Conservation (phyloP, 2,797 vertebrate genomes). For the Macrochelys suwanniensis region DNA sequence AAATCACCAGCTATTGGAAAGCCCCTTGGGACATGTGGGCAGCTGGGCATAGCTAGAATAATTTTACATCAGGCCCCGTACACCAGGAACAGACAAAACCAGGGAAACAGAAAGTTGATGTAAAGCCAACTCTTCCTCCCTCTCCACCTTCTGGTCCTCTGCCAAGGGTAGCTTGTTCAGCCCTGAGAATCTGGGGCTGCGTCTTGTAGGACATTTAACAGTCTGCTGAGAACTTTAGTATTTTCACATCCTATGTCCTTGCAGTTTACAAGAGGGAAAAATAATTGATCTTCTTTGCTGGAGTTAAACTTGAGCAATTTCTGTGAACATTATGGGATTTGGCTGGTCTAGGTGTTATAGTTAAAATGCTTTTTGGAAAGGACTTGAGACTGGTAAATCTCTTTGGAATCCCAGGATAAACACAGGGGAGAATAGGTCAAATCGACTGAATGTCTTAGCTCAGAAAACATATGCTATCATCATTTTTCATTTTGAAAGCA, state of each 20-base stretch:
- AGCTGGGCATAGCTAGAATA: not conserved
- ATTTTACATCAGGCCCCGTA: rapidly evolving
- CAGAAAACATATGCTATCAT: not conserved
- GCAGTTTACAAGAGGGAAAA: not conserved
- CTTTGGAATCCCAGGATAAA: not conserved
- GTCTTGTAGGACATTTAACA: rapidly evolving
- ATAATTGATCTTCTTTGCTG: not conserved
- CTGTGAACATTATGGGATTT: not conserved
- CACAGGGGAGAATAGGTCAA: constrained; percentile 16
- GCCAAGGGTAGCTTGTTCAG: not conserved
- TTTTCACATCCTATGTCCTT: not conserved
- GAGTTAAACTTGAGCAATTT: rapidly evolving
- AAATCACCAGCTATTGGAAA: rapidly evolving
- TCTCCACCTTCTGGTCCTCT: not conserved
- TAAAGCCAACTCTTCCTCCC: not conserved
- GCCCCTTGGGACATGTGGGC: rapidly evolving
- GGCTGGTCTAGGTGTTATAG: not conserved
- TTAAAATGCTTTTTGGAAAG: not conserved
- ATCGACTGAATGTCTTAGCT: not conserved
- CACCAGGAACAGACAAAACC: rapidly evolving
- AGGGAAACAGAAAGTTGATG: not conserved
- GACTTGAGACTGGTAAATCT: not conserved
- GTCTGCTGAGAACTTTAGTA: rapidly evolving
- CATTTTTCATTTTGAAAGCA: not conserved
- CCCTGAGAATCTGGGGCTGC: not conserved